phyloP scores from a whole-genome alignment of 53 echinoderm and acorn worm species.

The Holothuria scabra region DNA sequence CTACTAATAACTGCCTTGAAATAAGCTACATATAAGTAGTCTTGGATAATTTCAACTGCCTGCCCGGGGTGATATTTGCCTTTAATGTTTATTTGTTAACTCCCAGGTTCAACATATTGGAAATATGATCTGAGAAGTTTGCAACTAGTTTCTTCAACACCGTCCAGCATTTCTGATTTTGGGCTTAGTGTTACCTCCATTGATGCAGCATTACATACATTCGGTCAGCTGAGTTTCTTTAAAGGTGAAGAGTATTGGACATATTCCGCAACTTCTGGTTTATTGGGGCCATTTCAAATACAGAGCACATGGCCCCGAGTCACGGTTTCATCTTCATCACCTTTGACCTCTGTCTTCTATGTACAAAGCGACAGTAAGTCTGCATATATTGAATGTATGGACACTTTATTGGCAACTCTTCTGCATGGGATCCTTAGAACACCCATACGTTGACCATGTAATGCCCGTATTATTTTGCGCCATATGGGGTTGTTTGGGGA shows the following conservation, averaged over 20 bases:
- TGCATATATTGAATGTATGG: too few relatives aligned
- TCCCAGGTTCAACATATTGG: conserved; percentile 8
- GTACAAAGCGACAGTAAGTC: neutral
- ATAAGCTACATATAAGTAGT: too few relatives aligned
- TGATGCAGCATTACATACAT: neutral
- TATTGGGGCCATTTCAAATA: neutral
- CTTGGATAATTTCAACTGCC: too few relatives aligned
- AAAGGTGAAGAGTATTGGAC: conserved; percentile 12
- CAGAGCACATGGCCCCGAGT: neutral
- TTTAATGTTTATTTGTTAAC: too few relatives aligned
- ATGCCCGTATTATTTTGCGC: too few relatives aligned
- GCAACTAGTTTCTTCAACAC: neutral
- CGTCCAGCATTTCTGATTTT: conserved; percentile 9
- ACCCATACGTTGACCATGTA: too few relatives aligned
- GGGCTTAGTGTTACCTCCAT: neutral
- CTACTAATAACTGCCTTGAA: too few relatives aligned
- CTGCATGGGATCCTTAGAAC: too few relatives aligned
- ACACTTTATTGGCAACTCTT: too few relatives aligned
- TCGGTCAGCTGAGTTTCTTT: neutral
- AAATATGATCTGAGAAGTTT: neutral
- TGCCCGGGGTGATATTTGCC: too few relatives aligned
- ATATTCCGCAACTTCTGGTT: neutral
- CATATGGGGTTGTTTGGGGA: too few relatives aligned
- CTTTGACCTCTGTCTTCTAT: conserved; percentile 40
- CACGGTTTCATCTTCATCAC: neutral